phyloP scores from a whole-genome alignment of 1,140 invertebrate genomes.

The Drosophila funebris region DNA sequence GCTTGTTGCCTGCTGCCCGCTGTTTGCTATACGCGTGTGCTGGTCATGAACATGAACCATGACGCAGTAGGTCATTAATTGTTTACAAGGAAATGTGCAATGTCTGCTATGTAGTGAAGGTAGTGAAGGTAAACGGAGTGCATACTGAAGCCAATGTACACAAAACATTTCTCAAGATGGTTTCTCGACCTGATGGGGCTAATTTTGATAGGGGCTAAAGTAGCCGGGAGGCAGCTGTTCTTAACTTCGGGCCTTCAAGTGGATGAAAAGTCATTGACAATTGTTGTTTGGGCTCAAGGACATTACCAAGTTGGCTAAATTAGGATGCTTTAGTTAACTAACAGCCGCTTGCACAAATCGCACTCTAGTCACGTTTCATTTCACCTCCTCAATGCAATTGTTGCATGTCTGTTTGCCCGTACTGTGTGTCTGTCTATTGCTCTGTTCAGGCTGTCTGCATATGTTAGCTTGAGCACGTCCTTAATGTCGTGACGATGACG shows the following conservation, averaged over 20 bases:
- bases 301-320: conserved; percentile 74
- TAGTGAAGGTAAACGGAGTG: background rate
- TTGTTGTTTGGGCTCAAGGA: conserved; percentile 61
- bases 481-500: conserved; percentile 72
- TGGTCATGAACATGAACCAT: conserved; percentile 47
- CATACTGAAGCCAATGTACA: background rate
- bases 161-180: background rate
- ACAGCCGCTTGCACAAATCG: conserved; percentile 48
- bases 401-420: conserved; percentile 49
- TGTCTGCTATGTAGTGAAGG: conserved; percentile 14
- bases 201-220: conserved; percentile 12
- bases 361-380: conserved; percentile 73
- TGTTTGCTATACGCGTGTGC: background rate
- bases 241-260: background rate
- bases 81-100: conserved; percentile 53
- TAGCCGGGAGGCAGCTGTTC: background rate
- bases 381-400: conserved; percentile 55
- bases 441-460: conserved; percentile 48
- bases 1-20: background rate
- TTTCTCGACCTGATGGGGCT: conserved; percentile 8
- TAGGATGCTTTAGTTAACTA: conserved; percentile 66
- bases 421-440: background rate
- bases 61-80: conserved; percentile 82
- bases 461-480: conserved; percentile 77
- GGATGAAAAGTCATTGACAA: conserved; percentile 33